A percentile compares a stretch with the other conserved stretches of the same genome.
These are phyloP conservation scores for Pantelozetes paolii DNA, from an alignment of 2,888 invertebrate genomes.

Conservation along the genomic window DNA sequence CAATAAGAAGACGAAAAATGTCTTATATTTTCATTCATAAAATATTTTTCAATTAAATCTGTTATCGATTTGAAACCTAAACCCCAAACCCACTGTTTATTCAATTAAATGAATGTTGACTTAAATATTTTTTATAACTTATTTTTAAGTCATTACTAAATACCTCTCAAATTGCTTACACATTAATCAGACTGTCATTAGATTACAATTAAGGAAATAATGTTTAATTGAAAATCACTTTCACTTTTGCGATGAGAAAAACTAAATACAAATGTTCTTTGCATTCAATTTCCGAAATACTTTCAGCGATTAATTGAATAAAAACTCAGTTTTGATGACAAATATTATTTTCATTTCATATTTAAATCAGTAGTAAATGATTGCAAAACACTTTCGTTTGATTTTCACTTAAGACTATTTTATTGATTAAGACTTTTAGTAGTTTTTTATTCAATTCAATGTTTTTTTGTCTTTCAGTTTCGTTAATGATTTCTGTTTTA, in stretches of 20 bases:
- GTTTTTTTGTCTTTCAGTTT: background rate
- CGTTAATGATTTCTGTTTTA: slow-evolving; percentile 22
- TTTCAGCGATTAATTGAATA: background rate
- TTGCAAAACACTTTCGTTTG: background rate
- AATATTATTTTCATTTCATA: background rate
- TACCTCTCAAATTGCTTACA: background rate
- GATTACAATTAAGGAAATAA: background rate
- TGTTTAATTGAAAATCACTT: background rate
- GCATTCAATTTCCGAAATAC: background rate
- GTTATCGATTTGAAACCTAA: no score
- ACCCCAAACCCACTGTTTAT: no score
- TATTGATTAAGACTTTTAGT: slow-evolving; percentile 7
- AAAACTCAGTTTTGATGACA: background rate
- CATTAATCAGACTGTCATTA: background rate
- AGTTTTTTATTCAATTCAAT: background rate
- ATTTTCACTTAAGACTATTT: background rate
- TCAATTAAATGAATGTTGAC: background rate
- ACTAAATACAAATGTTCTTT: background rate
- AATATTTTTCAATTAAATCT: no score
- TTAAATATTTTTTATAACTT: background rate
- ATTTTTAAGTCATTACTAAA: background rate
- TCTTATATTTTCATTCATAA: no score
- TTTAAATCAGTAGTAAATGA: no score
- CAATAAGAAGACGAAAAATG: no score
- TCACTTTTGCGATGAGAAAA: no score